Percentiles rank a stretch among this genome's conserved stretches.
These are phyloP conservation scores for Andricus curvator DNA, from an alignment of 2,888 invertebrate genomes.

Conservation along the genomic window DNA sequence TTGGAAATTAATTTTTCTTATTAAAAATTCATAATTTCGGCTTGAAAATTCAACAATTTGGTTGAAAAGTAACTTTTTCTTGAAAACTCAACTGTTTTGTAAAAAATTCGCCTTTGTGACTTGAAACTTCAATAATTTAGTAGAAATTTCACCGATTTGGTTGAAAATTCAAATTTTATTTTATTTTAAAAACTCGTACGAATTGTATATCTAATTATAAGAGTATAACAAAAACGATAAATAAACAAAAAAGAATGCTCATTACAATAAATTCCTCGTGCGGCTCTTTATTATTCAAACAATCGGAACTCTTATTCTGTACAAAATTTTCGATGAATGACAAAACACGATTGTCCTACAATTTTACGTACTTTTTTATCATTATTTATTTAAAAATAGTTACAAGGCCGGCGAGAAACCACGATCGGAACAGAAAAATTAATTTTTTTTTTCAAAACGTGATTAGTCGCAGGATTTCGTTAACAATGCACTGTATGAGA, in stretches of 20 bases:
- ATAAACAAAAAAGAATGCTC: background rate
- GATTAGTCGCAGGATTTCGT: constrained; percentile 13
- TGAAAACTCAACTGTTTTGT: too few species aligned
- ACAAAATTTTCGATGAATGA: constrained; percentile 46
- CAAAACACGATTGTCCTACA: constrained; percentile 22
- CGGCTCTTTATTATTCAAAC: constrained; percentile 52
- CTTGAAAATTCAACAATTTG: too few species aligned
- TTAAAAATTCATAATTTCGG: too few species aligned
- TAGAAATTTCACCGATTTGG: too few species aligned
- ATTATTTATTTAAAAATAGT: constrained; percentile 26
- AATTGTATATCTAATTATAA: constrained; percentile 19
- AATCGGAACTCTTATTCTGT: constrained; percentile 46
- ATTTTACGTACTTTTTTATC: constrained; percentile 8
- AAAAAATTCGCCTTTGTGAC: too few species aligned
- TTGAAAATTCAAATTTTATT: too few species aligned
- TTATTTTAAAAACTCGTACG: background rate
- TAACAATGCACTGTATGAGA: constrained; percentile 32
- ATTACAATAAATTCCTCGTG: constrained; percentile 51
- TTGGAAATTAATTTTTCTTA: too few species aligned
- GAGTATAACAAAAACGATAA: background rate
- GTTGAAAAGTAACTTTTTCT: too few species aligned
- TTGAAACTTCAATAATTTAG: too few species aligned
- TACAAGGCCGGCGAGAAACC: constrained; percentile 8
- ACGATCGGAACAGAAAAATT: constrained; percentile 11
- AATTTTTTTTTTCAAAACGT: background rate